Evolutionary conservation across 2,888 invertebrate genomes (phyloP), one percentile per base, ranked within the genome.

Genomic region (Leuctra nigra): DNA sequence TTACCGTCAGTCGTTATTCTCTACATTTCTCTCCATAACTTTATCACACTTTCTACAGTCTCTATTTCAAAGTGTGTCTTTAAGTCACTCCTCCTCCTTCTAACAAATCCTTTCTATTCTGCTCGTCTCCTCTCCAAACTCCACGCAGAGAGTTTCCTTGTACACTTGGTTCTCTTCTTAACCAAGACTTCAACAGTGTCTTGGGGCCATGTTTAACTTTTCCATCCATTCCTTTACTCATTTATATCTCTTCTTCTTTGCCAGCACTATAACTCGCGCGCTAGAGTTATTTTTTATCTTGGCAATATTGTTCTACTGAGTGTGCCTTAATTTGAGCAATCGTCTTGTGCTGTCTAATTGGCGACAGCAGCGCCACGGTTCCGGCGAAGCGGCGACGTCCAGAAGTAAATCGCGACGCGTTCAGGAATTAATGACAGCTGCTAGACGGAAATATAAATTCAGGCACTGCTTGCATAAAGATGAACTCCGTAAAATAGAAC

Each of bases 391-490:
- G 48, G 48, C 33, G 16, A 48, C 25, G 18, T 16, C 33, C 4
- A 14, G 18, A 29, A 33, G 4, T 33, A 25, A 47, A 6, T 23
- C 23, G 24, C 24, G 47, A 14, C 50, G 18, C 48, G 11, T 18
- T 3, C 11, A 41, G 11, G 18, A 41, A 41, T 3, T 16, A 18
- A 41, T 18, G 35, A 6, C 50, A 50, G 50, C 50, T 35, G 50
- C n/a, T 23, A 4, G 11, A 11, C 20, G 20, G 11, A 18, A 41
- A 11, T 35, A 35, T 50, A 29, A 14, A 48, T 48, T 48, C 33
- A 6, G 48, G 29, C 48, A 33, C 29, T 29, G 14, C 48, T 24
- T 48, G 48, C 48, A 48, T 48, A 48, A 29, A 48, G 48, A 48
- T 48, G 48, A 48, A 48, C 29, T n/a, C 16, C n/a, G 29, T 6